Conservation (phyloP, 1,140 invertebrate species). For the Drosophila rhopaloa region DNA sequence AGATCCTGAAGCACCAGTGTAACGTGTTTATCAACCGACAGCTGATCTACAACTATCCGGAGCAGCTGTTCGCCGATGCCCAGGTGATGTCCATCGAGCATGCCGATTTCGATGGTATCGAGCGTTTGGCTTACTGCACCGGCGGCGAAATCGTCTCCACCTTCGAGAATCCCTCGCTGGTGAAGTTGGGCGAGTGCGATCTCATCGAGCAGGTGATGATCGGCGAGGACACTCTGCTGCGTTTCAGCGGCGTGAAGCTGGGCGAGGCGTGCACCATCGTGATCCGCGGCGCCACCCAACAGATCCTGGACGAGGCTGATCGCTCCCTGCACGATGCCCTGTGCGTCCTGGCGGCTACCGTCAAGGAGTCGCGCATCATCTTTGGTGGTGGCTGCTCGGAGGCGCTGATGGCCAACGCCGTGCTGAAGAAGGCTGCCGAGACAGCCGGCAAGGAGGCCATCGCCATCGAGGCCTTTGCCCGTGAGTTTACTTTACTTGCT, state of each 20-base stretch:
- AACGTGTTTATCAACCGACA: constrained; percentile 99
- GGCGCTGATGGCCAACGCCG: constrained; percentile 98
- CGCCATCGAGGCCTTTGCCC: constrained; percentile 98
- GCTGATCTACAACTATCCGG: constrained; percentile 99
- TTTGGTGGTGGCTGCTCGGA: constrained; percentile 97
- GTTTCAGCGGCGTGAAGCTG: constrained; percentile 97
- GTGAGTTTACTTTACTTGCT: constrained; percentile 49
- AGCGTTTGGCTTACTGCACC: constrained; percentile 97
- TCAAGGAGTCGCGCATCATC: constrained; percentile 95
- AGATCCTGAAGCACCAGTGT: constrained; percentile 97
- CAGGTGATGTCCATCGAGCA: constrained; percentile 99
- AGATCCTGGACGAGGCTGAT: constrained; percentile 99
- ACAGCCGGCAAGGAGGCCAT: constrained; percentile 99
- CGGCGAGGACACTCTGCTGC: constrained; percentile 97
- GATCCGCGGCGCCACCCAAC: constrained; percentile 98
- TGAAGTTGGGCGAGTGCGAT: constrained; percentile 97
- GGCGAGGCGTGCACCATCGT: constrained; percentile 99
- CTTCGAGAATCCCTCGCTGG: constrained; percentile 96
- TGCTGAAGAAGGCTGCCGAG: constrained; percentile 92
- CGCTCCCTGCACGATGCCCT: constrained; percentile 99
- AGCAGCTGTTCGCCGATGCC: constrained; percentile 99
- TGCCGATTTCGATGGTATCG: constrained; percentile 99
- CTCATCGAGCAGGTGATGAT: constrained; percentile 99
- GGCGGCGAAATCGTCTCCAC: constrained; percentile 99
- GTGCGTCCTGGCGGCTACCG: constrained; percentile 98